A percentile compares a stretch with the other conserved stretches of the same genome.
These are phyloP conservation scores for Coptodon rendalli DNA, from an alignment of 2,113 vertebrate genomes.

Conservation along the genomic window DNA sequence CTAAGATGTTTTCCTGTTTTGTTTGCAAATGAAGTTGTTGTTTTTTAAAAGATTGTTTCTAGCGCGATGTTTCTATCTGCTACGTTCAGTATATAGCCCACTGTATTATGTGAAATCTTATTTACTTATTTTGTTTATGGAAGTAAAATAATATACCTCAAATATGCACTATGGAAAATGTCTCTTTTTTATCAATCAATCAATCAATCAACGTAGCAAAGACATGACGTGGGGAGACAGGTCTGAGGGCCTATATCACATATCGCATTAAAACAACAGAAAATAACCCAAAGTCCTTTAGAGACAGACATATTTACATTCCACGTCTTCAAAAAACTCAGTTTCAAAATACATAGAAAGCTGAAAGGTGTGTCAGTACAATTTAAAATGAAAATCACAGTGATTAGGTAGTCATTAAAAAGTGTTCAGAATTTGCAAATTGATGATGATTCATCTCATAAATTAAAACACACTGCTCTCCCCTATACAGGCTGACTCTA, in stretches of 20 bases:
- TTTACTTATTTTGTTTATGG: neutral
- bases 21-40: neutral
- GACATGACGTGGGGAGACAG: fast-evolving
- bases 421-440: neutral
- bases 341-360: neutral
- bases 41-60: neutral
- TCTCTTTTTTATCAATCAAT: too few species aligned
- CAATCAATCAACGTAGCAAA: neutral
- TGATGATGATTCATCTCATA: neutral
- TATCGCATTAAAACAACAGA: neutral
- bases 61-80: fast-evolving
- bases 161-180: neutral
- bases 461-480: neutral
- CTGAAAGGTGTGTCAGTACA: neutral
- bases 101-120: fast-evolving
- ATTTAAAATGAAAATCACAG: neutral
- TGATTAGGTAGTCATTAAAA: neutral
- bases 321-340: fast-evolving
- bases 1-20: neutral
- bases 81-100: neutral
- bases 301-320: fast-evolving
- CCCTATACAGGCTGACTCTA: neutral
- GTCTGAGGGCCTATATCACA: neutral
- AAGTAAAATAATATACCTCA: neutral
- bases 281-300: neutral